phyloP scores from a whole-genome alignment of 2,113 vertebrate genomes.

The Aspidoscelis tigris region DNA sequence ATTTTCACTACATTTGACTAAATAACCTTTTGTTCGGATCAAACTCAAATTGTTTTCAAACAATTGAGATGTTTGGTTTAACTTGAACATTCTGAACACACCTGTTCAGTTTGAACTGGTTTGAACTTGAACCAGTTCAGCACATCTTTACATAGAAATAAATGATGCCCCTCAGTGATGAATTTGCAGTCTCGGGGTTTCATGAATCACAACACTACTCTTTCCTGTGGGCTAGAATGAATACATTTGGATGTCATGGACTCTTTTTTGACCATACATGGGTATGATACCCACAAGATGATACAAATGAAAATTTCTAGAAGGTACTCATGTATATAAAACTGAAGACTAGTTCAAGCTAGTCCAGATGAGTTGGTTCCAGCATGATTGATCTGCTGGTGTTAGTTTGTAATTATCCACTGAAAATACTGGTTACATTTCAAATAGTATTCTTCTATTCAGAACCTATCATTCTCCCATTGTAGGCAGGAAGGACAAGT shows the following conservation, averaged over 20 bases:
- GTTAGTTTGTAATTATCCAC: conserved; percentile 38
- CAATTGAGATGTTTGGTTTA: too few species aligned
- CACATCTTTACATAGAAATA: too few species aligned
- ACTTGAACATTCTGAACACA: too few species aligned
- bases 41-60: too few species aligned
- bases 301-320: conserved; percentile 5
- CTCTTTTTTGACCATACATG: background rate
- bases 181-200: background rate
- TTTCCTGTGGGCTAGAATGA: background rate
- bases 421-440: conserved; percentile 33
- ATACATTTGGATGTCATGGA: too few species aligned
- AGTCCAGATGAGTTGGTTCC: conserved; percentile 31
- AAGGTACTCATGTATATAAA: background rate
- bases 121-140: too few species aligned
- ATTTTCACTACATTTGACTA: too few species aligned
- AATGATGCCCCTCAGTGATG: background rate
- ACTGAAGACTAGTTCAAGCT: conserved; percentile 6
- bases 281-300: background rate
- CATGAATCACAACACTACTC: background rate
- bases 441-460: conserved; percentile 17
- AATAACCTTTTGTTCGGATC: too few species aligned
- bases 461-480: background rate
- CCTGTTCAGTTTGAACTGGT: too few species aligned
- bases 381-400: conserved; percentile 19
- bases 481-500: conserved; percentile 15